Evolutionary conservation across 2,797 vertebrate species (phyloP).

Genomic region (Harpagifer antarcticus): DNA sequence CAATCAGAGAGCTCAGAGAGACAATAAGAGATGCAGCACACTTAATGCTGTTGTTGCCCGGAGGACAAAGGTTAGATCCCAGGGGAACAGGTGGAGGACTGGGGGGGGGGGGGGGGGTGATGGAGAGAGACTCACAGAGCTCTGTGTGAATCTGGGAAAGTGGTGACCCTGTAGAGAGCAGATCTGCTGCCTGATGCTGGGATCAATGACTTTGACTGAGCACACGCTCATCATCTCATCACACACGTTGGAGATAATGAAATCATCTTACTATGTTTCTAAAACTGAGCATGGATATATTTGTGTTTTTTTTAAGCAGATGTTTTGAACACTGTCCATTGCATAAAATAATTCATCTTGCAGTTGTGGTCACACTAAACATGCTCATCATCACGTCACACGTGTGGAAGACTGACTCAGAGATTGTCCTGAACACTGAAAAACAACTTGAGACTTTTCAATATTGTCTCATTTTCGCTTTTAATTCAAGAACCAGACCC

Average conservation of each 20-base stretch:
- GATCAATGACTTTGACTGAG: too few species aligned
- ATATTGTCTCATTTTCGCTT: neutral
- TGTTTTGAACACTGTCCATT: too few species aligned
- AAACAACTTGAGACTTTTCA: neutral
- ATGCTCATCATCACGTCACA: constrained; percentile 9
- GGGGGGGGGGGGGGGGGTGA: constrained; percentile 23
- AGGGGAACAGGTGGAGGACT: constrained; percentile 60
- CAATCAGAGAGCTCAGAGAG: constrained; percentile 80
- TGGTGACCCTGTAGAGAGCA: too few species aligned
- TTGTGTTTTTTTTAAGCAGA: too few species aligned
- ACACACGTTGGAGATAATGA: neutral
- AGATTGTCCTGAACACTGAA: neutral
- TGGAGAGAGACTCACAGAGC: neutral
- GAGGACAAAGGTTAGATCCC: constrained; percentile 63
- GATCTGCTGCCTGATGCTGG: too few species aligned
- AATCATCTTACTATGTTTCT: too few species aligned
- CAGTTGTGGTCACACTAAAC: too few species aligned
- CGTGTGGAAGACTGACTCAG: neutral
- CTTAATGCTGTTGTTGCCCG: constrained; percentile 42
- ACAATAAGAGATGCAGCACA: constrained; percentile 72
- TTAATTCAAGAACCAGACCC: neutral
- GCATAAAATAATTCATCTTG: too few species aligned
- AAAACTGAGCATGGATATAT: too few species aligned
- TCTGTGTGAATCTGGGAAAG: too few species aligned
- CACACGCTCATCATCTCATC: too few species aligned